Evolutionary conservation across 1,140 invertebrate genomes (phyloP), one percentile per base, ranked within the genome.

Genomic region (Monochamus saltuarius): DNA sequence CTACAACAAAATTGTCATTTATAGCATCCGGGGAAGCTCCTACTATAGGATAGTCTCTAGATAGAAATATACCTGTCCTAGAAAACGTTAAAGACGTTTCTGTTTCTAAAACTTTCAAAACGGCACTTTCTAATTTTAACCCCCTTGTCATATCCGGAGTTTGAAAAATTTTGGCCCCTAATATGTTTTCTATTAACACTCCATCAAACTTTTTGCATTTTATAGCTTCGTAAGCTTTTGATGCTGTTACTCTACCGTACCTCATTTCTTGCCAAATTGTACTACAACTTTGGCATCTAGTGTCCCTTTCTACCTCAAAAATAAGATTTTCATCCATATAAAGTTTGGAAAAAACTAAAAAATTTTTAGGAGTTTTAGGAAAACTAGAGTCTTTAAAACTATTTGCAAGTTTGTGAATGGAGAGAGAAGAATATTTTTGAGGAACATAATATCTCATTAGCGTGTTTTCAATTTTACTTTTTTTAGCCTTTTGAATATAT

Each of bases 21-120:
- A 81, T 67, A 7, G 75, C 79, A 72, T 80, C 79, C 4, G 79
- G 79, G 6, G 77, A 72, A 11, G 72, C 79, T 40, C 75, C 77
- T 50, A 75, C 43, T 22, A 68, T 63, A 11, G 68, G 71, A 61
- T 54, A 64, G 14, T 59, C 17, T 14, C 1, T 36, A 1, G 13
- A 43, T 9, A 74, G 42, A 59, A 68, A 19, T 19, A 74, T 34
- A 8, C 70, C 71, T 39, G 35, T n/a, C 39, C 62, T 39, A n/a
- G n/a, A n/a, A n/a, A n/a, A n/a, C n/a, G n/a, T n/a, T n/a, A n/a
- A n/a, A n/a, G n/a, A n/a, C n/a, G n/a, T n/a, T n/a, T n/a, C n/a
- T n/a, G n/a, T n/a, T n/a, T n/a, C n/a, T n/a, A n/a, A n/a, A n/a
- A n/a, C n/a, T n/a, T n/a, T n/a, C n/a, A n/a, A n/a, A n/a, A n/a